Evolutionary conservation across 2,113 vertebrate genomes (phyloP), one percentile per base, ranked within the genome.

Genomic region (Lathamus discolor): DNA sequence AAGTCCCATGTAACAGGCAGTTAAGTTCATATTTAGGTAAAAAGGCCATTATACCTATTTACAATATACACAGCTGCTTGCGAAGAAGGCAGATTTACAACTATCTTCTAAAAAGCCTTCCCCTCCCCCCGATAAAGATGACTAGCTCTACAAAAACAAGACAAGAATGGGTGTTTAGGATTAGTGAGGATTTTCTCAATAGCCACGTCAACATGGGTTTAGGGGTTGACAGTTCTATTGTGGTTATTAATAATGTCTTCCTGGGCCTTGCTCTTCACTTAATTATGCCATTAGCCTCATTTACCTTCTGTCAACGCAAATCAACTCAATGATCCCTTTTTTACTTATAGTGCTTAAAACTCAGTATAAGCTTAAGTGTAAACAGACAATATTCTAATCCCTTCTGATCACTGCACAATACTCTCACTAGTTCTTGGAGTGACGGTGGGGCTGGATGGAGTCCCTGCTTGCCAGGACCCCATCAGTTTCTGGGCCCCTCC

Each of bases 31-130:
- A 97, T 98, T 97, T 98, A 98, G 98, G 98, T 99, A 99, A 99
- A 99, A 99, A 99, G 99, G 98, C 98, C 97, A 86, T 98, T 98
- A 97, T 96, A 98, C 57, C 67, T 99, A 99, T 99, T 98, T 99
- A 99, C 99, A 99, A 97, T 99, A 99, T 99, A 97, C 97, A 99
- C 97, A 98, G 96, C 97, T 96, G 96, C 97, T 98, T 98, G 96
- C 84, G 95, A 97, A 97, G 98, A 97, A 95, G 96, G 97, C 97
- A 97, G 97, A 97, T 98, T 97, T 98, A 98, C 97, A 98, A 97
- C 98, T 98, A 97, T 97, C 97, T 98, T 97, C 98, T 98, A 98
- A 98, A 98, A 98, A 98, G 97, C 98, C 96, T 95, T 97, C 93
- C 89, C 92, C 80, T 90, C 90, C 83, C 88, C 97, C 97, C 87